Evolutionary conservation across 2,797 vertebrate genomes (phyloP).

Genomic region (Etheostoma perlongum): DNA sequence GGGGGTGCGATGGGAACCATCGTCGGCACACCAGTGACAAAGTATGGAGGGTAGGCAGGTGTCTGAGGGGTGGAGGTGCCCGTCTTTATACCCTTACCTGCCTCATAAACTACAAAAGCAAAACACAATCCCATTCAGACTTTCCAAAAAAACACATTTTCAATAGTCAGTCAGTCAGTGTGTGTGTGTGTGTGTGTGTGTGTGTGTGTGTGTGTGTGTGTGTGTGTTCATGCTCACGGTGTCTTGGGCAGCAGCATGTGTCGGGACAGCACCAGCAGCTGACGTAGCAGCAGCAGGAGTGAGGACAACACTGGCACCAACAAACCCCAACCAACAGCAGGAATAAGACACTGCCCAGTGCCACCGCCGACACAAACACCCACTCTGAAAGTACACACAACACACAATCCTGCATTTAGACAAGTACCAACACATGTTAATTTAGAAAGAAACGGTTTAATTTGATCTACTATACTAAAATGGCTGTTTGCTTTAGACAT

Average conservation of each 20-base stretch:
- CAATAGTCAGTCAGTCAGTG: too few relatives aligned
- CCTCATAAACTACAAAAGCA: constrained; percentile 90
- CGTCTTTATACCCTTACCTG: constrained; percentile 95
- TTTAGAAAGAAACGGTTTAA: not conserved
- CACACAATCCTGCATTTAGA: constrained; percentile 13
- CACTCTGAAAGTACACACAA: constrained; percentile 89
- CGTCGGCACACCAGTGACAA: constrained; percentile 91
- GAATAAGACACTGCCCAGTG: constrained; percentile 90
- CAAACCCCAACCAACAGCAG: constrained; percentile 94
- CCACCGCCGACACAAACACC: constrained; percentile 94
- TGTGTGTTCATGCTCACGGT: constrained; percentile 87
- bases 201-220: not conserved
- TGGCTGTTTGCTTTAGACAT: not conserved
- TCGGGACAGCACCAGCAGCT: constrained; percentile 97
- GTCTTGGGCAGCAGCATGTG: constrained; percentile 96
- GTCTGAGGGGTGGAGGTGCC: constrained; percentile 85
- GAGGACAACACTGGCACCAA: constrained; percentile 99
- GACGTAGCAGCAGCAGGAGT: constrained; percentile 97
- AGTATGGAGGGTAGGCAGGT: constrained; percentile 91
- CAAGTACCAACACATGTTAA: not conserved
- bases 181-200: not conserved
- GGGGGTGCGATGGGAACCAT: constrained; percentile 91
- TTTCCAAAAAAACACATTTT: not conserved
- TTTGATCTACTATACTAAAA: not conserved
- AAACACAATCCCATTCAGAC: constrained; percentile 3